Evolutionary conservation across 2,797 vertebrate genomes (phyloP), one percentile per base, ranked within the genome.

Genomic region (Hydrocynus forskahlii): DNA sequence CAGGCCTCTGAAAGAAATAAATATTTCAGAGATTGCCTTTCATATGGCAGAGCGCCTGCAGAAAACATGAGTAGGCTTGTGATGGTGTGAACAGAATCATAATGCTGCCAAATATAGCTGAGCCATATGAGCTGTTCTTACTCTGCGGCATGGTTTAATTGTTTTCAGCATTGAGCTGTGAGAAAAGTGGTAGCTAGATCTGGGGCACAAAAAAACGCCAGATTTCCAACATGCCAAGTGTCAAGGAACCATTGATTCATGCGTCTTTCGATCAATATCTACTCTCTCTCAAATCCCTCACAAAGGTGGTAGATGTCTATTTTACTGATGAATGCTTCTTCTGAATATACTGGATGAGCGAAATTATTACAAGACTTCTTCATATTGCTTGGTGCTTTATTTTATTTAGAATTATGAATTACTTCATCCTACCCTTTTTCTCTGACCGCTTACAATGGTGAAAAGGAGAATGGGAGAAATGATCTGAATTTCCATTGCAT

Each of bases 171-270:
- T 55, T 21, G 25, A 73, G 75, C 66, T 40, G 14, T 45, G 62
- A 71, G 60, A 66, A 55, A 57, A 50, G 38, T 21, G 10, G 52
- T 80, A 81, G 64, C 80, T 67, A 76, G 75, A 83, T 81, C 76
- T 77, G 78, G 79, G 75, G 71, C 69, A 45, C 69, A 76, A 75
- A 75, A 76, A 75, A 75, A 76, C 59, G 35, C 35, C 25, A 45
- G 35, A 57, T 67, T 75, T 59, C 60, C n/a, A 12, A 38, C 29
- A 54, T 78, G 62, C 73, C 84, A 79, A 73, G 72, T 64, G 79
- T 77, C 62, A 66, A 82, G 72, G 59, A 35, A 64, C n/a, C 80
- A 87, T 85, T 29, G 82, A 87, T 86, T 86, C 48, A 40, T 79
- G 73, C 17, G 43, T 78, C 85, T 80, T 74, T 57, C 48, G 63